These are phyloP conservation scores for Aselliscus stoliczkanus DNA, from an alignment of 2,797 vertebrate species.

Conservation along the genomic window DNA sequence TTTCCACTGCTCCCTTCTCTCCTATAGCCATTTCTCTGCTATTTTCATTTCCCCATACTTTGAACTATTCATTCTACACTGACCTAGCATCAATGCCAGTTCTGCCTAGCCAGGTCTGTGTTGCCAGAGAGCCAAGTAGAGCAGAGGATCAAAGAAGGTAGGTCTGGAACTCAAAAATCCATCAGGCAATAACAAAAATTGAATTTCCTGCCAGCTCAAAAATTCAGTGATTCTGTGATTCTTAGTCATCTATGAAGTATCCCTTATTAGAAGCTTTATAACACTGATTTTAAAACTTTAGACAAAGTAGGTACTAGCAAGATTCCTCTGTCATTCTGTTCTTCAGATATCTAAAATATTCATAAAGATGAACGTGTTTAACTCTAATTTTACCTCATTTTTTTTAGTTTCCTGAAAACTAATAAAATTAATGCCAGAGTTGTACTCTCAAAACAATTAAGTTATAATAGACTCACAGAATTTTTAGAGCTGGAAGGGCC, in stretches of 20 bases:
- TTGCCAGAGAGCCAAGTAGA: constrained; percentile 76
- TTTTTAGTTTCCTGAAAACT: constrained; percentile 45
- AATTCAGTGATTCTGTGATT: constrained; percentile 62
- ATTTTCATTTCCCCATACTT: constrained; percentile 76
- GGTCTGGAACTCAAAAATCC: constrained; percentile 68
- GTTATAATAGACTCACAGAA: constrained; percentile 61
- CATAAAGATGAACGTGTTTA: neutral
- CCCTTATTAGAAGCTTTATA: neutral
- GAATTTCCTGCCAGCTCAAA: constrained; percentile 71
- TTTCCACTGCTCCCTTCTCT: constrained; percentile 77
- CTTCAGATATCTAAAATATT: neutral
- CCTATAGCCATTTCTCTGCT: constrained; percentile 77
- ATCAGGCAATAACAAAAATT: constrained; percentile 70
- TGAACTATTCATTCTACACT: constrained; percentile 77
- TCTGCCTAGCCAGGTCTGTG: constrained; percentile 77
- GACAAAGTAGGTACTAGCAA: neutral
- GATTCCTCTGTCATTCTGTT: neutral
- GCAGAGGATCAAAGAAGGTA: constrained; percentile 76
- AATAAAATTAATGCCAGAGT: constrained; percentile 26
- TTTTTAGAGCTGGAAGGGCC: constrained; percentile 63
- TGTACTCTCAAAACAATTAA: constrained; percentile 15
- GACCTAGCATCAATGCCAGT: constrained; percentile 75
- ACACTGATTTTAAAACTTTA: neutral
- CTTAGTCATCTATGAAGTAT: neutral
- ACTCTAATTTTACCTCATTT: neutral